Evolutionary conservation across 2,888 invertebrate genomes (phyloP).

Genomic region (Tetragonula carbonaria): DNA sequence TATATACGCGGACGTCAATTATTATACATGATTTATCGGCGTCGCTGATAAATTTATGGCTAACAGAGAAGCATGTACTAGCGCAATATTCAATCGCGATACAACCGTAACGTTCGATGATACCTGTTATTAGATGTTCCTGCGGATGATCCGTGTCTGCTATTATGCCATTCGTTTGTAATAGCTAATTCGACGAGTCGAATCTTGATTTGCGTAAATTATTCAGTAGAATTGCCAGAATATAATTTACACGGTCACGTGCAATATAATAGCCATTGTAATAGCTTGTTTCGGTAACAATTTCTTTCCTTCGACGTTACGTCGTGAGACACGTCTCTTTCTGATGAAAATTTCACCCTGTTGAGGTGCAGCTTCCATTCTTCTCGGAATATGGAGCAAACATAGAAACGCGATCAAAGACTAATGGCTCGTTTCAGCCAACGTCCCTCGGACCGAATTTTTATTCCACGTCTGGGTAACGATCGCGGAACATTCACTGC

Average conservation of each 20-base stretch:
- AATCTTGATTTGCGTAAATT: not conserved
- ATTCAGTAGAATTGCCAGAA: not conserved
- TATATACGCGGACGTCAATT: not conserved
- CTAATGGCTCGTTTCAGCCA: constrained; percentile 36
- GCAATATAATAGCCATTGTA: no score
- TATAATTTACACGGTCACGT: not conserved
- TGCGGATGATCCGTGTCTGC: not conserved
- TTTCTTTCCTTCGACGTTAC: not conserved
- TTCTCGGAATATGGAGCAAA: not conserved
- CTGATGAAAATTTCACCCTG: constrained; percentile 1
- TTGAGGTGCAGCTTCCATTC: not conserved
- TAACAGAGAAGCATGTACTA: not conserved
- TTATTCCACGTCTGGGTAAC: constrained; percentile 38
- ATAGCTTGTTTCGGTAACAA: not conserved
- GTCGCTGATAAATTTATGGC: constrained; percentile 11
- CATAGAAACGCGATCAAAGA: constrained; percentile 25
- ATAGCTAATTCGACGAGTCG: not conserved
- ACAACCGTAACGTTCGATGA: not conserved
- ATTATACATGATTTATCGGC: constrained; percentile 1
- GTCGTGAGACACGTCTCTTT: not conserved
- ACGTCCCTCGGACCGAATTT: constrained; percentile 39
- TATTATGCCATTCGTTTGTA: not conserved
- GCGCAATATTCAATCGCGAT: not conserved
- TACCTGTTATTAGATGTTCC: not conserved
- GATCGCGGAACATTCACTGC: constrained; percentile 34